phyloP scores from a whole-genome alignment of 2,888 invertebrate genomes.

The Chelonus formosanus region DNA sequence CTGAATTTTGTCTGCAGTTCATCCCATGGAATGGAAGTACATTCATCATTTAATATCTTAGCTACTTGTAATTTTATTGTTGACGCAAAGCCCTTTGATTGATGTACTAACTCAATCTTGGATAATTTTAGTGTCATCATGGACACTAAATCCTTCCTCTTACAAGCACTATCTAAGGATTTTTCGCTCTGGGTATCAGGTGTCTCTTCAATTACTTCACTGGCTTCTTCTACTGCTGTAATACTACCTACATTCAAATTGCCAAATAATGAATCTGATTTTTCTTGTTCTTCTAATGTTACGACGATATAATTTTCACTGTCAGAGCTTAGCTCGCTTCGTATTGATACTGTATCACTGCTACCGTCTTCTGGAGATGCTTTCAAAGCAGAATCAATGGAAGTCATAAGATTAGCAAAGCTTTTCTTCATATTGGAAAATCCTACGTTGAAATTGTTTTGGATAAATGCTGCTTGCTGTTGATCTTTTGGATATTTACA shows the following conservation, averaged over 20 bases:
- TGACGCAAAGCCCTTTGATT: conserved; percentile 75
- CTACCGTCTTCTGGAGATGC: conserved; percentile 77
- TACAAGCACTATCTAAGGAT: conserved; percentile 81
- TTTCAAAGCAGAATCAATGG: conserved; percentile 83
- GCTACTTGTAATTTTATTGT: conserved; percentile 75
- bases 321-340: conserved; percentile 87
- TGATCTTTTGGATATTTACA: conserved; percentile 33
- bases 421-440: conserved; percentile 85
- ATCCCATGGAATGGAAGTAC: conserved; percentile 89
- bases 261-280: conserved; percentile 69
- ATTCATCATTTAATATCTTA: conserved; percentile 81
- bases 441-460: conserved; percentile 67
- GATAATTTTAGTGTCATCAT: conserved; percentile 75
- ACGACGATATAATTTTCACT: conserved; percentile 86
- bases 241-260: conserved; percentile 55
- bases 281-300: conserved; percentile 71
- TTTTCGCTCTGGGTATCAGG: conserved; percentile 85
- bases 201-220: conserved; percentile 83
- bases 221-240: conserved; percentile 77
- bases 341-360: conserved; percentile 78
- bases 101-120: conserved; percentile 77
- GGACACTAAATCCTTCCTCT: conserved; percentile 79
- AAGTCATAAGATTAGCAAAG: conserved; percentile 82
- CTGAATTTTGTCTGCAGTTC: conserved; percentile 92
- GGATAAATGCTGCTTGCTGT: conserved; percentile 48